Evolutionary conservation across 1,140 invertebrate species (phyloP).

Genomic region (Zaprionus kolodkinae): DNA sequence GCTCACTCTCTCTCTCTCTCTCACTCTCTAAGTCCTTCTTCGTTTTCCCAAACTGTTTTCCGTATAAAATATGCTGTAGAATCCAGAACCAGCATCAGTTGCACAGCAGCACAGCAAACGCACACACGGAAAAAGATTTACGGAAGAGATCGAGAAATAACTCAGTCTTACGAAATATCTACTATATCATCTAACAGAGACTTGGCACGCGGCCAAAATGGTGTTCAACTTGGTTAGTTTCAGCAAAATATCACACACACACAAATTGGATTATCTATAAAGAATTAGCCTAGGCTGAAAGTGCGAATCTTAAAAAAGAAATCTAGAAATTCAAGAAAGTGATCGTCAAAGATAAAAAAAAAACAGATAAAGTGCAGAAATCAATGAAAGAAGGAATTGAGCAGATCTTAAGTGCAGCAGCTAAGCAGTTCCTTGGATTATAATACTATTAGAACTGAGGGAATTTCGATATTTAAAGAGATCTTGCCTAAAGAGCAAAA

Average conservation of each 20-base stretch:
- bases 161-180: not conserved
- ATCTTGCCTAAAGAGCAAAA: not conserved
- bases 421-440: not conserved
- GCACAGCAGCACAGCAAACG: constrained; percentile 56
- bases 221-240: constrained; percentile 77
- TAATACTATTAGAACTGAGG: not conserved
- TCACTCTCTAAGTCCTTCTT: not conserved
- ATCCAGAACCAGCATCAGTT: constrained; percentile 53
- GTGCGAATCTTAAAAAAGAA: not conserved
- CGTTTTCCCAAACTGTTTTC: constrained; percentile 26
- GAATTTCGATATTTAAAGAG: not conserved
- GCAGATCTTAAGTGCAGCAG: not conserved
- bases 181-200: constrained; percentile 2
- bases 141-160: constrained; percentile 1
- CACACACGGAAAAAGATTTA: constrained; percentile 41
- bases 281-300: constrained; percentile 9
- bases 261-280: constrained; percentile 33
- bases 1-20: constrained; percentile 8
- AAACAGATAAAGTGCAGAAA: not conserved
- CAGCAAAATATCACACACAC: not conserved
- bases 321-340: too few relatives aligned
- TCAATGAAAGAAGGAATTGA: not conserved
- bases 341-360: too few relatives aligned
- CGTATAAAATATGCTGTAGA: constrained; percentile 56
- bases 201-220: constrained; percentile 55